Evolutionary conservation across 2,888 invertebrate genomes (phyloP), one percentile per base, ranked within the genome.

Genomic region (Sesamia inferens): DNA sequence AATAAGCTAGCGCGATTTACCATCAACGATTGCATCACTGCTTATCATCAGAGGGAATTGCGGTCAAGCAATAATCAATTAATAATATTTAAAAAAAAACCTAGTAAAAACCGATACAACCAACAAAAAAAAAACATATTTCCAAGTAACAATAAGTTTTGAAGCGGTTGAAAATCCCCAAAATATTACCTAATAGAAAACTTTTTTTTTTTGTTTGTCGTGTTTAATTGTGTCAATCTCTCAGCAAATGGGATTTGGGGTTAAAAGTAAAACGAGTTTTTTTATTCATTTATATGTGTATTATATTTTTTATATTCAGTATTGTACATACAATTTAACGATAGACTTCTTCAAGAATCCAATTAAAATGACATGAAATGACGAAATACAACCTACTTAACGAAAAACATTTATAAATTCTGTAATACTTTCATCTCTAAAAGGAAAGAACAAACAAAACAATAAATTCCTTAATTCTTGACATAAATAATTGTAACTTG

Each of bases 251-350:
- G n/a, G 8, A 14, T 31, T 6, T n/a, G 1, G 39, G 44, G 22
- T 31, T 7, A 66, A 31, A 48, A 57, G n/a, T 3, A 75, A 75
- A 69, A 62, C 42, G 2, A 51, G 11, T 3, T 16, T 4, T 19
- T 42, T 47, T 31, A 24, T 24, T 19, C 31, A 68, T 62, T 14
- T 62, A 61, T 62, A 51, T 2, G 31, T 71, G 44, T 71, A 51
- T 76, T 68, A 62, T 55, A 69, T 39, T 69, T 71, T 75, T 70
- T 58, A 77, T 76, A 71, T 77, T 51, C 71, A 58, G 24, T 70
- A 77, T 58, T 71, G 39, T 63, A 76, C 63, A 76, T 54, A 63
- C 16, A 76, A 77, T 76, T 58, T 71, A 57, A 71, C 61, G 48
- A 74, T 71, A 72, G 44, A 70, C 22, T 61, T 68, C n/a, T 61